These are phyloP conservation scores for Tenthredo mesomela DNA, from an alignment of 2,888 invertebrate genomes.

Conservation along the genomic window DNA sequence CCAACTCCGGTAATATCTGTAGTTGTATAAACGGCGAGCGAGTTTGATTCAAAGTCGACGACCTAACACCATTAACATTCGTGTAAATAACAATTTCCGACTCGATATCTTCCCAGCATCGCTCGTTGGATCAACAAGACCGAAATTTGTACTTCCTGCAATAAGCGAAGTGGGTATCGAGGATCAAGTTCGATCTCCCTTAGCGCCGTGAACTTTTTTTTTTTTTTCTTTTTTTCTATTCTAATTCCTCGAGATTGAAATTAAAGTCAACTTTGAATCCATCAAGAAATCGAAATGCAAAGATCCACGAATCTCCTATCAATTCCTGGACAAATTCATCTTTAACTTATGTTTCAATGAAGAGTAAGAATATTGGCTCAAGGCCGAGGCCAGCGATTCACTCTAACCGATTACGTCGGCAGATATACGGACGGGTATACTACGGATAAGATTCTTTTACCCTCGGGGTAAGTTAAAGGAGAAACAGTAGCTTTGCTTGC, in stretches of 20 bases:
- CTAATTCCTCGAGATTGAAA: background rate
- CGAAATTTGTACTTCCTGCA: background rate
- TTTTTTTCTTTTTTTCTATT: background rate
- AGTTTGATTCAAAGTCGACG: constrained; percentile 34
- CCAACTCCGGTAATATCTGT: background rate
- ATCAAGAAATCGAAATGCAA: background rate
- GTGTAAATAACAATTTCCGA: constrained; percentile 38
- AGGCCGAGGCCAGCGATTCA: constrained; percentile 14
- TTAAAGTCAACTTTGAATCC: constrained; percentile 17
- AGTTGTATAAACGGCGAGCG: constrained; percentile 24
- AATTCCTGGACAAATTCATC: background rate
- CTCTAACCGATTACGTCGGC: constrained; percentile 32
- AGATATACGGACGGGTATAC: constrained; percentile 10
- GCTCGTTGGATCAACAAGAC: constrained; percentile 9
- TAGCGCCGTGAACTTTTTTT: background rate
- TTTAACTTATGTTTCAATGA: constrained; percentile 7
- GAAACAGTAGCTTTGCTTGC: background rate
- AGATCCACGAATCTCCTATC: background rate
- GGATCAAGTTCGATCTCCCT: background rate
- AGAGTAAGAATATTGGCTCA: constrained; percentile 25
- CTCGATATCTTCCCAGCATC: constrained; percentile 8
- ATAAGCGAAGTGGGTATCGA: background rate
- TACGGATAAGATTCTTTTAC: background rate
- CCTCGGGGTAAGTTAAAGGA: background rate
- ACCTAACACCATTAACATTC: constrained; percentile 36